A percentile compares a stretch with the other conserved stretches of the same genome.
Evolutionary conservation across 2,888 invertebrate genomes (phyloP).

Genomic region (Epiblema foenella): DNA sequence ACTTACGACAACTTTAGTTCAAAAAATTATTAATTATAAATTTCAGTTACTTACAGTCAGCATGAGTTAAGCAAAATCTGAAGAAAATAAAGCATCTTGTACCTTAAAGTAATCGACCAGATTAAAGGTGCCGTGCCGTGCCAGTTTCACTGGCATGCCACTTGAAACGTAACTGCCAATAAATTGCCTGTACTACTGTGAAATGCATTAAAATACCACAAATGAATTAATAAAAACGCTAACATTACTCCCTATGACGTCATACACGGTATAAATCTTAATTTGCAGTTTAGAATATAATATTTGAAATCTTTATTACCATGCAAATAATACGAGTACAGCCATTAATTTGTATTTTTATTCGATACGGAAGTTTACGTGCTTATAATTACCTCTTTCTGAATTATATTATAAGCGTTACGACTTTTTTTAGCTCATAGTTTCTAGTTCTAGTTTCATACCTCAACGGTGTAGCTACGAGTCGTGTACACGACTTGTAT

Average conservation of each 20-base stretch:
- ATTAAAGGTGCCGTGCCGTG: conserved; percentile 32
- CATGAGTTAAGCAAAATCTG: not conserved
- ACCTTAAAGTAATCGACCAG: conserved; percentile 7
- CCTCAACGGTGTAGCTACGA: too few relatives aligned
- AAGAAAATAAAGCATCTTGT: not conserved
- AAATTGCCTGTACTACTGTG: conserved; percentile 40
- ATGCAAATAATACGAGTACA: too few relatives aligned
- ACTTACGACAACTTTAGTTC: too few relatives aligned
- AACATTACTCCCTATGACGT: conserved; percentile 28
- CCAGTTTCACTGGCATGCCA: not conserved
- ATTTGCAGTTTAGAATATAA: conserved; percentile 18
- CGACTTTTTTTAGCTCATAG: too few relatives aligned
- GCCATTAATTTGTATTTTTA: not conserved
- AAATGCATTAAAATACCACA: conserved; percentile 40
- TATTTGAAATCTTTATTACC: not conserved
- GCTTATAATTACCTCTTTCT: not conserved
- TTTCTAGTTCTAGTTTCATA: too few relatives aligned
- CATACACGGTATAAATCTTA: conserved; percentile 26
- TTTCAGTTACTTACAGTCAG: too few relatives aligned
- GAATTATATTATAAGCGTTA: too few relatives aligned
- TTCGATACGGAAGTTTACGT: not conserved
- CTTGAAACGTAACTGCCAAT: conserved; percentile 32
- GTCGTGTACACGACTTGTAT: too few relatives aligned
- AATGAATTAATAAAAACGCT: not conserved
- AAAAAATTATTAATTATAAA: too few relatives aligned